phyloP scores from a whole-genome alignment of 2,888 invertebrate genomes.

The Sceliomorpha sp. region DNA sequence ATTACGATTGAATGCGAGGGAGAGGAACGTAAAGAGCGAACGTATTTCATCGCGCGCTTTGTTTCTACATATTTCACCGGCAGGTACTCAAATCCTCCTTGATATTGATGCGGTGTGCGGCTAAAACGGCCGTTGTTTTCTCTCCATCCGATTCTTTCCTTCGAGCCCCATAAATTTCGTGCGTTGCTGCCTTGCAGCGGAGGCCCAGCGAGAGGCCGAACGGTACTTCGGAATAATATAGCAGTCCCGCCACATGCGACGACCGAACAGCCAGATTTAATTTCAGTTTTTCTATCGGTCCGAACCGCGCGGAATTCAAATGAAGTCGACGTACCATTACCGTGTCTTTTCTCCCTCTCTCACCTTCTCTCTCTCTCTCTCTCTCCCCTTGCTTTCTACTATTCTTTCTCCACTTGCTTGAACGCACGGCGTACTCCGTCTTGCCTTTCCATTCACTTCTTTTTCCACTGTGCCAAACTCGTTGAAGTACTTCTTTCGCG shows the following conservation, averaged over 20 bases:
- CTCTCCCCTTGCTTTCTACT: conserved; percentile 31
- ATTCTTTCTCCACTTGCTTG: conserved; percentile 28
- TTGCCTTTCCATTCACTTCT: conserved; percentile 15
- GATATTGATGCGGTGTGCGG: conserved; percentile 27
- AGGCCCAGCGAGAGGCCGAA: conserved; percentile 39
- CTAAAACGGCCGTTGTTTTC: conserved; percentile 35
- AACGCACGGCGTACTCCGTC: conserved; percentile 20
- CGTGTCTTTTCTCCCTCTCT: conserved; percentile 20
- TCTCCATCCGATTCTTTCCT: conserved; percentile 37
- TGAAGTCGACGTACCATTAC: conserved; percentile 50
- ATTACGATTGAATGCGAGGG: too few species aligned
- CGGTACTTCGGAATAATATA: conserved; percentile 58
- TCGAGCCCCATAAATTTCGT: conserved; percentile 58
- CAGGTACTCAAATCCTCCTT: conserved; percentile 28
- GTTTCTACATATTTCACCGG: conserved; percentile 23
- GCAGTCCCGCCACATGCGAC: conserved; percentile 48
- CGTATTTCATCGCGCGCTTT: too few species aligned
- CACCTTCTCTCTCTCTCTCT: too few species aligned
- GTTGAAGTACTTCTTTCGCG: conserved; percentile 3
- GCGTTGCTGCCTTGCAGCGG: conserved; percentile 57
- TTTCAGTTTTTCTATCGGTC: conserved; percentile 58
- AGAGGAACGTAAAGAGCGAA: too few species aligned
- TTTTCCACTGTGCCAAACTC: conserved; percentile 7
- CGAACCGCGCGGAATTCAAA: conserved; percentile 53
- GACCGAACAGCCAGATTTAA: conserved; percentile 63